Evolutionary conservation across 2,888 invertebrate genomes (phyloP), one percentile per base, ranked within the genome.

Genomic region (Drosophila multiciliata): DNA sequence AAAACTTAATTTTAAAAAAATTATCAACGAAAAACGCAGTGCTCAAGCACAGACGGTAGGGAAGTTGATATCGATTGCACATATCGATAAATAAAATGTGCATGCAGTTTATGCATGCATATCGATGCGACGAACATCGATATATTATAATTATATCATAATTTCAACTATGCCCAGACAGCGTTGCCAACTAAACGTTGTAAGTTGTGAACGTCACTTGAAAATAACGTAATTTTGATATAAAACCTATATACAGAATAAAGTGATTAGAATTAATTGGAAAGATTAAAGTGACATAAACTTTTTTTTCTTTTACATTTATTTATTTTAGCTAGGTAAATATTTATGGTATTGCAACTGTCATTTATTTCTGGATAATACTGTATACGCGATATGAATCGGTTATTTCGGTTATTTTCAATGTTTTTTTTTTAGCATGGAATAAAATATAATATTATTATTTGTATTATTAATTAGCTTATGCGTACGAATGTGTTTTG

Each of bases 21-120:
- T 82, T 85, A 90, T 90, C 90, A 90, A 90, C 88, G 81, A 91
- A 90, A 91, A 92, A 91, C 80, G 89, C 86, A 87, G 89, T 85
- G 86, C 89, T 66, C 29, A 66, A 81, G 80, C 77, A 80, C 80
- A 77, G 80, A 77, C 77, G 77, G 69, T 80, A 80, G 76, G 80
- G 80, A 77, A 77, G 76, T 77, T 80, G 52, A 57, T 70, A 75
- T 75, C 80, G 76, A 75, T 75, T 33, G 12, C 54, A 60, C n/a
- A 29, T 57, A 80, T 77, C 70, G 65, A 58, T 38, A 40, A 42
- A 15, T 12, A 0, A 54, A 42, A 33, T 23, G 29, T 15, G n/a
- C 26, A 12, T 48, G 9, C 75, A 62, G 73, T 55, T 15, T 26
- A 26, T 78, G 36, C 12, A 59, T 55, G 7, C 23, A 35, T 6